Percentiles rank a stretch among this genome's conserved stretches.
Evolutionary conservation across 2,113 vertebrate genomes (phyloP).

Genomic region (Chlorodrepanis virens): DNA sequence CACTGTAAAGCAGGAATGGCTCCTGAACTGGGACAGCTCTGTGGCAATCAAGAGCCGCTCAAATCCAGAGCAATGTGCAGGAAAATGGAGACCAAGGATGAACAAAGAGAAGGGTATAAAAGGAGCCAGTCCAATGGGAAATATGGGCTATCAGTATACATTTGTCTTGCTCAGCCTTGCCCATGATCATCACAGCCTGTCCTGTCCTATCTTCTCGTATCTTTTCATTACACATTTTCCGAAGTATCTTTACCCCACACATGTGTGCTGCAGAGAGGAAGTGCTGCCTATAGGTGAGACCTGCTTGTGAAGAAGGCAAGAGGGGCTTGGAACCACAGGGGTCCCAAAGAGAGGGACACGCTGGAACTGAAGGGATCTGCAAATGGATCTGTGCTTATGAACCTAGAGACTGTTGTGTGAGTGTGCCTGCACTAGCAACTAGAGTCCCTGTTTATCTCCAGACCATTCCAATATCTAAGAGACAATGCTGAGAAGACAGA

Average conservation of each 20-base stretch:
- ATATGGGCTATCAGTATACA: not conserved
- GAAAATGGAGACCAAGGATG: not conserved
- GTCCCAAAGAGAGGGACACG: not conserved
- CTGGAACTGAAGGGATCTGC: not conserved
- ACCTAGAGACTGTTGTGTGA: fast-evolving
- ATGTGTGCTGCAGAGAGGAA: not conserved
- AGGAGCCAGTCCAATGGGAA: not conserved
- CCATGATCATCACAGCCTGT: not conserved
- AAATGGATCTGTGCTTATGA: fast-evolving
- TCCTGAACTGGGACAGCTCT: not conserved
- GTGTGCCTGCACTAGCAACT: not conserved
- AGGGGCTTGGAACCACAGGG: not conserved
- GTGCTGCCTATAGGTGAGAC: not conserved
- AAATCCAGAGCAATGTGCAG: not conserved
- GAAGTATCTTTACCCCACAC: not conserved
- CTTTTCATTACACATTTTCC: not conserved
- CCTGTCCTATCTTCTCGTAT: not conserved
- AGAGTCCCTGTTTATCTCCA: not conserved
- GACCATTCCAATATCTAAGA: not conserved
- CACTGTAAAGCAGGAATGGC: not conserved
- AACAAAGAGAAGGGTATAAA: not conserved
- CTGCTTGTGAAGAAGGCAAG: not conserved
- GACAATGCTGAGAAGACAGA: not conserved
- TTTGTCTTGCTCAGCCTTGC: not conserved
- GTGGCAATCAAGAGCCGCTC: not conserved